A percentile compares a stretch with the other conserved stretches of the same genome.
Evolutionary conservation across 2,113 vertebrate species (phyloP).

Genomic region (Riparia riparia): DNA sequence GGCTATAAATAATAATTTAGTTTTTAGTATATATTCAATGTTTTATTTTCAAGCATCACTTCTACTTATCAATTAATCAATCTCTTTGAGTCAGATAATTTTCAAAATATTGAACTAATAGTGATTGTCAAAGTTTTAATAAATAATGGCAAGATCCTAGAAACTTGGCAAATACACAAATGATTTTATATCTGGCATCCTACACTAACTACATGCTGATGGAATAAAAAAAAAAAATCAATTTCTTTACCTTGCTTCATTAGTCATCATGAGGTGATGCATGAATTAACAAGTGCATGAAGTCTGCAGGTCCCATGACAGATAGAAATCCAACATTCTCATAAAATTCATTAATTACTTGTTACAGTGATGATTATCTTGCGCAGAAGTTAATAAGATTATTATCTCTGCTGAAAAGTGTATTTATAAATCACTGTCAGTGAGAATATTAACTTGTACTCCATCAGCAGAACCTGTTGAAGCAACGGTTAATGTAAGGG

Average conservation of each 20-base stretch:
- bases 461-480: slow-evolving; percentile 57
- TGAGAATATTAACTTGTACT: slow-evolving; percentile 16
- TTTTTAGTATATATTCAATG: slow-evolving; percentile 23
- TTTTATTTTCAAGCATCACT: slow-evolving; percentile 61
- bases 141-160: slow-evolving; percentile 69
- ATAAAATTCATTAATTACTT: slow-evolving; percentile 59
- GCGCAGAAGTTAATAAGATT: slow-evolving; percentile 47
- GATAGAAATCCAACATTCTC: slow-evolving; percentile 55
- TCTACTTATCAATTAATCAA: slow-evolving; percentile 27
- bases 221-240: slow-evolving; percentile 52
- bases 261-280: slow-evolving; percentile 69
- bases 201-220: slow-evolving; percentile 55
- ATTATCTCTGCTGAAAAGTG: slow-evolving; percentile 46
- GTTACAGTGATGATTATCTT: slow-evolving; percentile 33
- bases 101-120: slow-evolving; percentile 58
- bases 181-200: slow-evolving; percentile 71
- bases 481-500: slow-evolving; percentile 27
- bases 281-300: slow-evolving; percentile 26
- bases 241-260: slow-evolving; percentile 73
- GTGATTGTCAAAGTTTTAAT: slow-evolving; percentile 62
- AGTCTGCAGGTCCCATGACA: slow-evolving; percentile 59
- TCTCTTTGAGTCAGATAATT: slow-evolving; percentile 47
- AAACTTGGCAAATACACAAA: slow-evolving; percentile 68
- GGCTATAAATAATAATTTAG: slow-evolving; percentile 42
- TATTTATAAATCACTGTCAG: slow-evolving; percentile 30